Conservation (phyloP, 2,113 vertebrate genomes). For the Alligator mississippiensis region DNA sequence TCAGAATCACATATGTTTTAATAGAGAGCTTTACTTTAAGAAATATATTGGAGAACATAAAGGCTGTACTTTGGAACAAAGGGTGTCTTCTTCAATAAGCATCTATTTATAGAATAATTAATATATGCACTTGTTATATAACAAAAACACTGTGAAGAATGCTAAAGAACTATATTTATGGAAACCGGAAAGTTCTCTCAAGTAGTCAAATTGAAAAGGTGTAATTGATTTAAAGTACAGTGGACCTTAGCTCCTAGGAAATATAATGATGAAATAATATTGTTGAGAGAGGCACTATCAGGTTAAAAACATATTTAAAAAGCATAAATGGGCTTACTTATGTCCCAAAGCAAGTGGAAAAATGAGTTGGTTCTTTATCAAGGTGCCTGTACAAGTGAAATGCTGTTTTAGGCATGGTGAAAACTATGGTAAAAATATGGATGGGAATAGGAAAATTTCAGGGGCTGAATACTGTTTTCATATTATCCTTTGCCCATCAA, state of each 20-base stretch:
- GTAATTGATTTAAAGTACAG: not conserved
- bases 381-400: not conserved
- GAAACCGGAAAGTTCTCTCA: not conserved
- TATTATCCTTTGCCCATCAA: not conserved
- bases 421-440: no score
- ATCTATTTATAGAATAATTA: not conserved
- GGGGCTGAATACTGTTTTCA: not conserved
- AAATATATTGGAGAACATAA: not conserved
- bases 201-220: not conserved
- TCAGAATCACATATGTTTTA: not conserved
- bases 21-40: not conserved
- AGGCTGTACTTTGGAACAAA: not conserved
- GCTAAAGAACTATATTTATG: not conserved
- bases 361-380: not conserved
- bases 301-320: not conserved
- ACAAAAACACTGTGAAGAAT: not conserved
- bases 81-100: not conserved
- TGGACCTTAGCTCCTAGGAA: not conserved
- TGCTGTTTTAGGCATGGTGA: not conserved
- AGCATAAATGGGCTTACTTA: not conserved
- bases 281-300: not conserved
- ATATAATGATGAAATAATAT: not conserved
- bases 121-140: not conserved
- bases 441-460: not conserved
- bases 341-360: not conserved